phyloP scores from a whole-genome alignment of 1,140 invertebrate species.

The Reticulitermes speratus region DNA sequence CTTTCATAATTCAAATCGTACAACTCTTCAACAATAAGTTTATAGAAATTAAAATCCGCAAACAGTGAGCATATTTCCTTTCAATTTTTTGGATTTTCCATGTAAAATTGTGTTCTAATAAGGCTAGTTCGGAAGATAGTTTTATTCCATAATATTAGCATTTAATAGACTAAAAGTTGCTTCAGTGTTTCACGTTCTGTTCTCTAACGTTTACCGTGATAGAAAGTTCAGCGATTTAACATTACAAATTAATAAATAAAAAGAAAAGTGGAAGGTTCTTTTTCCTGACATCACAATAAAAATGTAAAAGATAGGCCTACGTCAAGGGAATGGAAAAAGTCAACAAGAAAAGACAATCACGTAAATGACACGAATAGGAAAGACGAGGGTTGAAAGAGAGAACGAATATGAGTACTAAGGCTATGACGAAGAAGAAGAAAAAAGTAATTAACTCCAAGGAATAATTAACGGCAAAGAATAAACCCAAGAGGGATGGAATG shows the following conservation, averaged over 20 bases:
- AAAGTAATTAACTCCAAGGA: slow-evolving; percentile 29
- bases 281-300: slow-evolving; percentile 25
- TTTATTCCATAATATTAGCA: too few relatives aligned
- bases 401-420: slow-evolving; percentile 6
- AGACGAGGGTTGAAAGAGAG: slow-evolving; percentile 24
- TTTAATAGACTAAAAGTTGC: too few relatives aligned
- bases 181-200: too few relatives aligned
- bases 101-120: too few relatives aligned
- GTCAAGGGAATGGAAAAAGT: slow-evolving; percentile 1
- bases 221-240: too few relatives aligned
- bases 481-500: not conserved
- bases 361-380: slow-evolving; percentile 20
- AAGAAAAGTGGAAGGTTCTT: not conserved
- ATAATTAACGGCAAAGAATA: slow-evolving; percentile 22
- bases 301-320: not conserved
- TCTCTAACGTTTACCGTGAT: too few relatives aligned
- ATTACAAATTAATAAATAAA: slow-evolving; percentile 13
- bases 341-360: slow-evolving; percentile 25
- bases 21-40: too few relatives aligned
- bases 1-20: too few relatives aligned
- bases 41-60: too few relatives aligned
- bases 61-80: too few relatives aligned
- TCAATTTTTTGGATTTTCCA: too few relatives aligned
- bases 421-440: slow-evolving; percentile 17
- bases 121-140: too few relatives aligned